Evolutionary conservation across 2,888 invertebrate species (phyloP), one percentile per base, ranked within the genome.

Genomic region (Silvanus unidentatus): DNA sequence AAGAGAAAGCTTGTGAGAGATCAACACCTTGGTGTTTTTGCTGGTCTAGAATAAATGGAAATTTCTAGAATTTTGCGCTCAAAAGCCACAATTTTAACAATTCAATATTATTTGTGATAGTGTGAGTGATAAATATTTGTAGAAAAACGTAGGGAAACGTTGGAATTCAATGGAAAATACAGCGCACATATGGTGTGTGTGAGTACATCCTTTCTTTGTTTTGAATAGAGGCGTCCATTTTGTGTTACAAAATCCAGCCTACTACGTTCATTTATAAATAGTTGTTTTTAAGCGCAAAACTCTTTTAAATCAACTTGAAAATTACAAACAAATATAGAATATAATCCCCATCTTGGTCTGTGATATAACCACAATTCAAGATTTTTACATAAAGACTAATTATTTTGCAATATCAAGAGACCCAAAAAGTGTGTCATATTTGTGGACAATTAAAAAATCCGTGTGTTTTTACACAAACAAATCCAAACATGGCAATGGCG

Each of bases 161-260:
- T 49, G 34, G 40, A 44, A 52, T 43, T 48, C 44, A 44, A 40
- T 47, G 45, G 44, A 47, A 49, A 47, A 52, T 37, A 42, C 49
- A 46, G 39, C 42, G 34, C 29, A 48, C 60, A 58, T 60, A 60
- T 60, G 57, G 60, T 59, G 58, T 54, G 58, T 57, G 57, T 50
- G 55, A 52, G 46, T 22, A 22, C 22, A 5, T 5, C 22, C 50
- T 52, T 53, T 59, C 68, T 69, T 68, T 69, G 69, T 70, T 68
- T 62, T 63, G 57, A 49, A 50, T 49, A 56, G 64, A 61, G 59
- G 65, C 68, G 67, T 68, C 70, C 70, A 70, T 70, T 68, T 70
- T 70, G 70, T 68, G 65, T 63, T 60, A 59, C 59, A 63, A 64
- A 59, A 60, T 62, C 57, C 59, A 63, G 55, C 49, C 59, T 55